phyloP scores from a whole-genome alignment of 2,888 invertebrate genomes.

The Caenorhabditis drosophilae region DNA sequence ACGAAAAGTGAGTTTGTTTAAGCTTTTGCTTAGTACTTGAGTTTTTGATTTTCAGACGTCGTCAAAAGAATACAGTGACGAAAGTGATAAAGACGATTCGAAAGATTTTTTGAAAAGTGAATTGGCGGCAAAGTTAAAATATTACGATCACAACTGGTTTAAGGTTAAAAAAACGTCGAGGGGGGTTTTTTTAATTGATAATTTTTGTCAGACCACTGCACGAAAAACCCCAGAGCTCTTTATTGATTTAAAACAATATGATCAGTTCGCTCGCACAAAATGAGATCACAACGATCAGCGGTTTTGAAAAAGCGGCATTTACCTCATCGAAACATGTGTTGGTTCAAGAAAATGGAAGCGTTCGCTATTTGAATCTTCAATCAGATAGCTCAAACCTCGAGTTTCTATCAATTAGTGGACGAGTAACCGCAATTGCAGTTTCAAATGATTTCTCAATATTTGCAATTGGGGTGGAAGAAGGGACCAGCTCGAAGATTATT shows the following conservation, averaged over 20 bases:
- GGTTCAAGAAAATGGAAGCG: conserved; percentile 18
- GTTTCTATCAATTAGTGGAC: conserved; percentile 15
- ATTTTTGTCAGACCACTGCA: conserved; percentile 27
- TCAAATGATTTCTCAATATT: conserved; percentile 33
- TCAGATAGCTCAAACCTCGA: conserved; percentile 11
- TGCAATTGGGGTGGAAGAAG: conserved; percentile 32
- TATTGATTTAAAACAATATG: conserved; percentile 50
- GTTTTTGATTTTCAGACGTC: background rate
- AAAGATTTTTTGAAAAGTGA: conserved; percentile 37
- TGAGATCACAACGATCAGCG: conserved; percentile 25
- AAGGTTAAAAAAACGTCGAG: too few relatives aligned
- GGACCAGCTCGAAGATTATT: conserved; percentile 31
- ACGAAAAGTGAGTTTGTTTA: background rate
- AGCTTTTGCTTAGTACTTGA: background rate
- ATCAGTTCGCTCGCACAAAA: conserved; percentile 41
- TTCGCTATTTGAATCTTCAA: conserved; percentile 17
- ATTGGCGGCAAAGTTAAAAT: conserved; percentile 27
- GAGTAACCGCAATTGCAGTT: conserved; percentile 22
- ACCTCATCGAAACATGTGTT: conserved; percentile 18
- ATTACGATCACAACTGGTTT: conserved; percentile 43
- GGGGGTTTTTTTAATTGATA: too few relatives aligned
- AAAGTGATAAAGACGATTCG: conserved; percentile 39
- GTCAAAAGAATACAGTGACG: conserved; percentile 30
- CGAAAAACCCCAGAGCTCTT: conserved; percentile 37
- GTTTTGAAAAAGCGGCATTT: conserved; percentile 26